Evolutionary conservation across 2,888 invertebrate genomes (phyloP).

Genomic region (Sinodicranocentrus sp.): DNA sequence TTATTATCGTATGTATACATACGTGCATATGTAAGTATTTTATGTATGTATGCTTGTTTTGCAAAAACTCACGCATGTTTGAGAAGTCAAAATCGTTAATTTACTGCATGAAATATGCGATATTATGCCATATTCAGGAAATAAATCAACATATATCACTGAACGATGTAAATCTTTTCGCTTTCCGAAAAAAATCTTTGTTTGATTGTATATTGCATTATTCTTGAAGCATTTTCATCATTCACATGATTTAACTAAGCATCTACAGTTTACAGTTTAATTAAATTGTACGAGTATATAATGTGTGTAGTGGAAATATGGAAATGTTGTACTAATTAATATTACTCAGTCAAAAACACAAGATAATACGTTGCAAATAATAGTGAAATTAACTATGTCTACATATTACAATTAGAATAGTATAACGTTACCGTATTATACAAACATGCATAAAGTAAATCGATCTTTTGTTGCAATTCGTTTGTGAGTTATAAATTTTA

Average conservation of each 20-base stretch:
- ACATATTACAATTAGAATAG: slow-evolving; percentile 29
- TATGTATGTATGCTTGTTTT: background rate
- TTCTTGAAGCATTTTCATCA: slow-evolving; percentile 18
- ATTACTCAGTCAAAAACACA: slow-evolving; percentile 69
- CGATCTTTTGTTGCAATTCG: background rate
- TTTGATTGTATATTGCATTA: slow-evolving; percentile 25
- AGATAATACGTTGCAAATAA: slow-evolving; percentile 66
- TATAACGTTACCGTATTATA: slow-evolving; percentile 5
- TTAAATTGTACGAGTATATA: slow-evolving; percentile 38
- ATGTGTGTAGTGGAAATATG: slow-evolving; percentile 57
- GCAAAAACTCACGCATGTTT: background rate
- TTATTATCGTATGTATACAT: background rate
- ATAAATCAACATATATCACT: background rate
- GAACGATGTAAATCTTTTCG: background rate
- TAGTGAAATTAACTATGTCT: slow-evolving; percentile 61
- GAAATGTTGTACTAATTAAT: slow-evolving; percentile 66
- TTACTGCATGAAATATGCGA: background rate
- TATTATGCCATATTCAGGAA: background rate
- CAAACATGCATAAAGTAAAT: slow-evolving; percentile 11
- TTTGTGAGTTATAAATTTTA: background rate
- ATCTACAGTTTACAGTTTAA: background rate
- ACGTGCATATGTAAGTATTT: background rate
- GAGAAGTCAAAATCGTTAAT: background rate
- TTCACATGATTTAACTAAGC: background rate
- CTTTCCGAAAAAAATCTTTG: slow-evolving; percentile 7